Evolutionary conservation across 2,888 invertebrate genomes (phyloP).

Genomic region (Pyrrhosoma nymphula): DNA sequence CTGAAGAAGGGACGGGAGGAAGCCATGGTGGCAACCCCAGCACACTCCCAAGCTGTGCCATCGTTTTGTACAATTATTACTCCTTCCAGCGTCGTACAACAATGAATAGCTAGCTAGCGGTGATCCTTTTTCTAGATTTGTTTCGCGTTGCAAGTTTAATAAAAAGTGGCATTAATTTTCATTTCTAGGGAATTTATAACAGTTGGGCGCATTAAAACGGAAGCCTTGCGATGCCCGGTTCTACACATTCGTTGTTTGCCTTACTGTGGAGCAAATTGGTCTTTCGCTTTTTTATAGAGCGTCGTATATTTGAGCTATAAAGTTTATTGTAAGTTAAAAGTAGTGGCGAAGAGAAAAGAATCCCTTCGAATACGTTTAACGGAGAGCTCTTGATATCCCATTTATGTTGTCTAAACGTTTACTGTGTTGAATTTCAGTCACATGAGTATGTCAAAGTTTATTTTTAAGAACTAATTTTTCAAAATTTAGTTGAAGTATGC

Average conservation of each 20-base stretch:
- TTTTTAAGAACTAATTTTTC: no score
- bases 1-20: neutral
- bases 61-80: slow-evolving; percentile 9
- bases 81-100: neutral
- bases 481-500: no score
- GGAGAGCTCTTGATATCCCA: no score
- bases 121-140: neutral
- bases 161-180: neutral
- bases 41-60: neutral
- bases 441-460: no score
- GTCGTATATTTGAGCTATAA: neutral
- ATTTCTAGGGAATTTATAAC: neutral
- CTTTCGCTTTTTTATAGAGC: neutral
- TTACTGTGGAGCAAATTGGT: neutral
- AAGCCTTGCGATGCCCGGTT: neutral
- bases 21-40: neutral
- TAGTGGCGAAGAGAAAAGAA: no score
- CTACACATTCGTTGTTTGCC: neutral
- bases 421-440: no score
- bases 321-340: neutral
- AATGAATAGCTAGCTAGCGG: slow-evolving; percentile 14
- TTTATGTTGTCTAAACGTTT: no score
- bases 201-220: neutral
- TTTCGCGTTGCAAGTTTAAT: neutral
- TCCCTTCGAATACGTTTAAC: no score